Evolutionary conservation across 2,888 invertebrate genomes (phyloP).

Genomic region (Luperina testacea): DNA sequence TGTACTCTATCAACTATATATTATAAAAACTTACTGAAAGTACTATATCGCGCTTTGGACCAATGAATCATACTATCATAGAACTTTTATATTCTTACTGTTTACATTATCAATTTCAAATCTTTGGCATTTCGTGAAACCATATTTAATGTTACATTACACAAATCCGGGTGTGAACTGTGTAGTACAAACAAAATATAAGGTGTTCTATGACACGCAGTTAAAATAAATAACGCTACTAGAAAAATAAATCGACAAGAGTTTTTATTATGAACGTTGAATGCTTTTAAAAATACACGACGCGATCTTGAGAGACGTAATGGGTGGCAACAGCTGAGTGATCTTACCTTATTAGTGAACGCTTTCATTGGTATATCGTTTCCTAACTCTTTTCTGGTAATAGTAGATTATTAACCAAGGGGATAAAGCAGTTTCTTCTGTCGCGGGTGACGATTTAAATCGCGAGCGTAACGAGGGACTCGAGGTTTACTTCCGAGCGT

Average conservation of each 20-base stretch:
- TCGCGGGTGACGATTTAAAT: no score
- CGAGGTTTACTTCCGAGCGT: no score
- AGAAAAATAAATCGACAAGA: slow-evolving; percentile 51
- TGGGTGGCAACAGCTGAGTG: neutral
- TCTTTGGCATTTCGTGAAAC: slow-evolving; percentile 27
- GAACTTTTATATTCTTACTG: slow-evolving; percentile 4
- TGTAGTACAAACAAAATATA: slow-evolving; percentile 45
- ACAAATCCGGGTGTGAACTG: slow-evolving; percentile 46
- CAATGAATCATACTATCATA: no score
- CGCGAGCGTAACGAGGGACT: no score
- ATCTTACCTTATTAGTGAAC: neutral
- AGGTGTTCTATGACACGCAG: slow-evolving; percentile 48
- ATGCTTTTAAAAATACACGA: slow-evolving; percentile 50
- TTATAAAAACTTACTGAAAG: no score
- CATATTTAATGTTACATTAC: slow-evolving; percentile 32
- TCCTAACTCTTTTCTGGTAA: neutral
- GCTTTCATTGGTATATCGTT: neutral
- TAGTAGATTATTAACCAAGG: no score
- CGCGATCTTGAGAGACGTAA: neutral
- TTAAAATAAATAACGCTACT: slow-evolving; percentile 52
- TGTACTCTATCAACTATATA: neutral
- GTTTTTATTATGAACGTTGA: slow-evolving; percentile 46
- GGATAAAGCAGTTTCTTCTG: no score
- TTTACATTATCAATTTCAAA: slow-evolving; percentile 41
- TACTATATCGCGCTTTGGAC: no score